phyloP scores from a whole-genome alignment of 2,113 vertebrate species.

The Pipra filicauda region DNA sequence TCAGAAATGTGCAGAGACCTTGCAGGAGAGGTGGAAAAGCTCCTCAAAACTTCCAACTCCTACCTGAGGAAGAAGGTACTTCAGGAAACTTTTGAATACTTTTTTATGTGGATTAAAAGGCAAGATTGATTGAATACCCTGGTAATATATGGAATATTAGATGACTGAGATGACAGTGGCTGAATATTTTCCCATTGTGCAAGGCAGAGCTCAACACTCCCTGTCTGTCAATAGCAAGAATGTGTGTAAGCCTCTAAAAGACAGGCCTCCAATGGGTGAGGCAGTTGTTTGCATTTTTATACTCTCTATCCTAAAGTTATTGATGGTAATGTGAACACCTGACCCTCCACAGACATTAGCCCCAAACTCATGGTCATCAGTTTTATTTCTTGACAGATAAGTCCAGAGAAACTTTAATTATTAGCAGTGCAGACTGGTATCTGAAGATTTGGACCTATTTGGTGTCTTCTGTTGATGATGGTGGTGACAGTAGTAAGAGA shows the following conservation, averaged over 20 bases:
- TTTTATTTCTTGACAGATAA: neutral
- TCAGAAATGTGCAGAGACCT: constrained; percentile 99
- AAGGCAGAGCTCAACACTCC: neutral
- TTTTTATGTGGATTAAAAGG: neutral
- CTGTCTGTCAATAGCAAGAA: neutral
- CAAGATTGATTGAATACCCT: neutral
- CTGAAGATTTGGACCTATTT: neutral
- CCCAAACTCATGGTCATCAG: neutral
- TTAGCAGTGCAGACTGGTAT: neutral
- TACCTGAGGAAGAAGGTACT: constrained; percentile 98
- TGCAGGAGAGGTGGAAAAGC: constrained; percentile 97
- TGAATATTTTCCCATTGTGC: neutral
- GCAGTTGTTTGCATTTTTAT: neutral
- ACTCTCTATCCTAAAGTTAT: neutral
- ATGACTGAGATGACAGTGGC: neutral
- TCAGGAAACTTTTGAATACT: neutral
- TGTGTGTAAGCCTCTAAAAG: neutral
- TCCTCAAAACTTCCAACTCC: constrained; percentile 98
- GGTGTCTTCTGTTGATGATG: neutral
- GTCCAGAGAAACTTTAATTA: neutral
- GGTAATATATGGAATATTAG: neutral
- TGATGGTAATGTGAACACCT: neutral
- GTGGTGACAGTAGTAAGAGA: neutral
- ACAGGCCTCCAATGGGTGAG: neutral
- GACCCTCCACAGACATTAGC: neutral